Percentiles rank a stretch among this genome's conserved stretches.
These are phyloP conservation scores for Dysidea cf. avara DNA, from an alignment of 37 sponge, comb jelly and placozoan genomes.

Conservation along the genomic window DNA sequence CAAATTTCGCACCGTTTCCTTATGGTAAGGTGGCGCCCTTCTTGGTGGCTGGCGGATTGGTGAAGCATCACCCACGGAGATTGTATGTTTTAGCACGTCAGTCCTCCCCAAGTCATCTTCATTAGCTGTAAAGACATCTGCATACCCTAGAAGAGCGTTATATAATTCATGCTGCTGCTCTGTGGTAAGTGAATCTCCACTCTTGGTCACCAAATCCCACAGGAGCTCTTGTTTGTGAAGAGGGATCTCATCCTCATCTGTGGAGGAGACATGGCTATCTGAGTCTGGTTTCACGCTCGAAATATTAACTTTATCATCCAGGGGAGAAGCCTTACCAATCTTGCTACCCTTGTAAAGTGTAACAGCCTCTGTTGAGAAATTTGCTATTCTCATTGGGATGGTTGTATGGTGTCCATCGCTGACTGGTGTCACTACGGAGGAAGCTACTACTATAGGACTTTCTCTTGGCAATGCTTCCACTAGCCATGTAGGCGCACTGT, in stretches of 20 bases:
- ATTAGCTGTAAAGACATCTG: conserved; percentile 10
- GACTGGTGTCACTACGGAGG: too few species aligned
- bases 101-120: too few species aligned
- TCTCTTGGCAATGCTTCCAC: background rate
- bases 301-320: too few species aligned
- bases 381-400: conserved; percentile 9
- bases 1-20: conserved; percentile 15
- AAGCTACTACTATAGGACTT: background rate
- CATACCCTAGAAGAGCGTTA: background rate
- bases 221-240: too few species aligned
- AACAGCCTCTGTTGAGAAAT: background rate
- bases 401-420: background rate
- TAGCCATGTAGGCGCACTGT: too few species aligned
- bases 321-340: conserved; percentile 18
- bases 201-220: too few species aligned
- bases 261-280: too few species aligned
- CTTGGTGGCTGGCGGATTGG: conserved; percentile 21
- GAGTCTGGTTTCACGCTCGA: too few species aligned
- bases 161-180: conserved; percentile 1
- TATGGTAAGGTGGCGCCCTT: too few species aligned
- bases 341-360: conserved; percentile 9
- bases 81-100: background rate
- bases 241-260: too few species aligned
- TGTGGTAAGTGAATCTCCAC: too few species aligned
- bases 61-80: background rate